Base-by-base conservation (phyloP, 2,888 invertebrate genomes). In the Achlya flavicornis region DNA sequence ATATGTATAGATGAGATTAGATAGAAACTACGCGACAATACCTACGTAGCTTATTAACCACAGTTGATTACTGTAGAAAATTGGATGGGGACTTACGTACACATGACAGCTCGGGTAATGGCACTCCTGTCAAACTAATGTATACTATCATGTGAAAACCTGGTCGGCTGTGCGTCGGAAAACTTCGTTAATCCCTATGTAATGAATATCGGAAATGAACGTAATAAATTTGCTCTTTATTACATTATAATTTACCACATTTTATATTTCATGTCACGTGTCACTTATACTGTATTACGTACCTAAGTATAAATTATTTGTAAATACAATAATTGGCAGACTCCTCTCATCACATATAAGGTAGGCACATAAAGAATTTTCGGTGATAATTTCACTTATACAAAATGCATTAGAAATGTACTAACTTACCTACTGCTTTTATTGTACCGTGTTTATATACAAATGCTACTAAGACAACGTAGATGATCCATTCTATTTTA, bases 1-100 rank as follows among this genome's bases (percentile, higher is more conserved):
- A 6, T 3, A 10, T 65, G 58, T 65, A 61, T 64, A 63, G 63
- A 61, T 62, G 63, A 57, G 65, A 68, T 64, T 66, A 66, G 70
- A 68, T 70, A 75, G 78, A 80, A 76, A 78, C 76, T 78, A 81
- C 79, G 79, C 80, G 81, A 81, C 78, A 79, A 75, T 82, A 79
- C 76, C 75, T 77, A 75, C 77, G 77, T 78, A 79, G 78, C 84
- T 85, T 86, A 88, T 87, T 89, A 89, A 84, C 85, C 77, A 78
- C 84, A 81, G 83, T 84, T 88, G 86, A 89, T 89, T 87, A 84
- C 83, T 77, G 80, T 76, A 74, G 83, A 80, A 85, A 87, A 88
- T 89, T 88, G 88, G 84, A 85, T 80, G 80, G 84, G 85, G 84
- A 85, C 81, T 77, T 81, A 78, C 80, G 81, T 83, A 81, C 78